Percentiles rank a stretch among this genome's conserved stretches.
These are phyloP conservation scores for Darwinula stevensoni DNA, from an alignment of 2,888 invertebrate species.

Conservation along the genomic window DNA sequence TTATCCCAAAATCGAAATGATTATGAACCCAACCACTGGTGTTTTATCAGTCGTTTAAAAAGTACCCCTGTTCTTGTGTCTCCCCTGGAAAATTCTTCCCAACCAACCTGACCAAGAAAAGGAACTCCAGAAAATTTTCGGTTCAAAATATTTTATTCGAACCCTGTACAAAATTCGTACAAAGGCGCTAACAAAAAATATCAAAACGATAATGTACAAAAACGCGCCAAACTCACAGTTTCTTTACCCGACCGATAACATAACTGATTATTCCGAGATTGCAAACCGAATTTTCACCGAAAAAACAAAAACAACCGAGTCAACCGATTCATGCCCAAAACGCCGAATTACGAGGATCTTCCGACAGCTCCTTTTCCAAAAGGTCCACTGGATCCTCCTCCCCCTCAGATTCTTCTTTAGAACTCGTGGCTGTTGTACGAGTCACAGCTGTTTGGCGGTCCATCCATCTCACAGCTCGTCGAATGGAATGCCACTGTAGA, in stretches of 20 bases:
- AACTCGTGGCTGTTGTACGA: slow-evolving; percentile 2
- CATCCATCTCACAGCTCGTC: slow-evolving; percentile 1
- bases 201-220: background rate
- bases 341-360: background rate
- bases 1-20: slow-evolving; percentile 1
- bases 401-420: background rate
- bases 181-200: slow-evolving; percentile 1
- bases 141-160: background rate
- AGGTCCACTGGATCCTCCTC: slow-evolving; percentile 1
- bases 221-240: background rate
- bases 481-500: slow-evolving; percentile 1
- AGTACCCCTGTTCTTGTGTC: background rate
- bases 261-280: background rate
- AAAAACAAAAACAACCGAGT: background rate
- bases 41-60: slow-evolving; percentile 1
- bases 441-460: slow-evolving; percentile 1
- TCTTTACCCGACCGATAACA: background rate
- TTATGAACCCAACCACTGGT: slow-evolving; percentile 1
- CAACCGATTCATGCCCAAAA: background rate
- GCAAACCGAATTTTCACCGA: background rate
- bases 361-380: background rate
- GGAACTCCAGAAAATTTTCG: background rate
- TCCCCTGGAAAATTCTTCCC: no score
- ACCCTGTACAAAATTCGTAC: slow-evolving; percentile 1
- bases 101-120: background rate